A percentile compares a stretch with the other conserved stretches of the same genome.
phyloP scores from a whole-genome alignment of 2,113 vertebrate genomes.

The Lepisosteus osseus region DNA sequence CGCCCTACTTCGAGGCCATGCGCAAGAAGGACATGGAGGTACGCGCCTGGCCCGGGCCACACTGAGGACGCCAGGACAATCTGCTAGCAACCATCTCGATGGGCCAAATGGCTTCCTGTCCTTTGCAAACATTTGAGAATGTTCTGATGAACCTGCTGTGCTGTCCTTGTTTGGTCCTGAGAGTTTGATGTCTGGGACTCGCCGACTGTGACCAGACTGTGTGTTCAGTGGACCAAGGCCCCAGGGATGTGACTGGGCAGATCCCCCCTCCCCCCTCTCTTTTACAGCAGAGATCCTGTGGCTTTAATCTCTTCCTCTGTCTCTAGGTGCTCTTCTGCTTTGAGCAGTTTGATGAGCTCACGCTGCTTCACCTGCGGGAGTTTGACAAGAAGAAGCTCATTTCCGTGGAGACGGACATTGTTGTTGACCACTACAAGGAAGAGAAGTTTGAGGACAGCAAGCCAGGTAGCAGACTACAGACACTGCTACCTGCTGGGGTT shows the following conservation, averaged over 20 bases:
- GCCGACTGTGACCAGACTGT: too few relatives aligned
- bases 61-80: too few relatives aligned
- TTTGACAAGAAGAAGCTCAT: constrained; percentile 95
- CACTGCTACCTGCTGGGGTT: not conserved
- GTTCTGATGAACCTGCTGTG: not conserved
- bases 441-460: constrained; percentile 81
- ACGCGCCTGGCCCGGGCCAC: constrained; percentile 20
- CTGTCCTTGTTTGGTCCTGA: not conserved
- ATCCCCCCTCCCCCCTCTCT: not conserved
- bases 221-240: too few relatives aligned
- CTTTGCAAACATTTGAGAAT: too few relatives aligned
- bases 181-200: too few relatives aligned
- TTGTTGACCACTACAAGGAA: constrained; percentile 95
- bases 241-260: not conserved
- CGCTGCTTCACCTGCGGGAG: constrained; percentile 86
- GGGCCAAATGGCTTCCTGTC: too few relatives aligned
- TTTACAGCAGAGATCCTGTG: not conserved
- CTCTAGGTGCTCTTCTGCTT: constrained; percentile 94
- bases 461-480: constrained; percentile 60
- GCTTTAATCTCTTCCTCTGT: not conserved
- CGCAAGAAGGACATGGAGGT: constrained; percentile 94
- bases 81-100: too few relatives aligned
- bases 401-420: constrained; percentile 94
- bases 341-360: constrained; percentile 95
- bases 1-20: constrained; percentile 94